These are phyloP conservation scores for Eristalis intricaria DNA, from an alignment of 2,888 invertebrate species.

Conservation along the genomic window DNA sequence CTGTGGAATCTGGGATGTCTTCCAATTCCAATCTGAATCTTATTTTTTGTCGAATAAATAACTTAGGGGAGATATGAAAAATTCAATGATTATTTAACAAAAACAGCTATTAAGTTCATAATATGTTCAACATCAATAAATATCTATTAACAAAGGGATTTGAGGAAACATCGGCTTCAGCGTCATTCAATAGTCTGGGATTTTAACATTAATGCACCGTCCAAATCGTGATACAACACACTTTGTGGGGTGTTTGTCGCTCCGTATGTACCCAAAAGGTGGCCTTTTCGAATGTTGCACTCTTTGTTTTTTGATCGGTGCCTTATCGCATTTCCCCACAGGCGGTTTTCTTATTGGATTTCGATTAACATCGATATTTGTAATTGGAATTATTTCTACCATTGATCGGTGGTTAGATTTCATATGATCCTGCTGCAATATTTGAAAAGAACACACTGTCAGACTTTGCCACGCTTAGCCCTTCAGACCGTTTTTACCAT, in stretches of 20 bases:
- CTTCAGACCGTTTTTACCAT: constrained; percentile 35
- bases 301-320: constrained; percentile 21
- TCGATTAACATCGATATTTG: constrained; percentile 16
- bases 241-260: constrained; percentile 26
- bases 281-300: not conserved
- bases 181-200: constrained; percentile 35
- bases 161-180: not conserved
- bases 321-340: not conserved
- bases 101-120: not conserved
- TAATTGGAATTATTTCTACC: constrained; percentile 26
- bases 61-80: not conserved
- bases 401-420: constrained; percentile 41
- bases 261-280: not conserved
- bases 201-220: constrained; percentile 61
- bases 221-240: constrained; percentile 59
- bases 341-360: not conserved
- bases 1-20: no score
- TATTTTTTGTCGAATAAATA: not conserved
- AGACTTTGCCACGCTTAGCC: not conserved
- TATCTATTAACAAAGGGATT: not conserved
- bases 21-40: no score
- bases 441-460: not conserved
- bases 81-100: not conserved
- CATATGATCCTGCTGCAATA: constrained; percentile 64
- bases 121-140: not conserved